Percentiles rank a stretch among this genome's conserved stretches.
Conservation (phyloP, 2,888 invertebrate genomes). For the Acronicta psi region DNA sequence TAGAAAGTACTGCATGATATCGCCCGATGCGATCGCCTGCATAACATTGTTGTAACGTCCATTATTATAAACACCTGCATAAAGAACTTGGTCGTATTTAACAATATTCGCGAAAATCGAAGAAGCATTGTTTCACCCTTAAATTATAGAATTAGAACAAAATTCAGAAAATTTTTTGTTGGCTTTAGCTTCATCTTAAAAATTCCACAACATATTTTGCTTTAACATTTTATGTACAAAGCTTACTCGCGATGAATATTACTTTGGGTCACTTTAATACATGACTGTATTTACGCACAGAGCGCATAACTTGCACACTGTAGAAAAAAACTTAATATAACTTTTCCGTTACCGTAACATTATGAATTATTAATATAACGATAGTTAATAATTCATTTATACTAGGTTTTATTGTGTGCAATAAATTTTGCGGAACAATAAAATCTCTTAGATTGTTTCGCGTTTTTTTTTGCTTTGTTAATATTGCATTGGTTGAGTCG, state of each 20-base stretch:
- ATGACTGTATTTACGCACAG: constrained; percentile 11
- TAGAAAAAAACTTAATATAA: constrained; percentile 42
- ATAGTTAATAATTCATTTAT: constrained; percentile 61
- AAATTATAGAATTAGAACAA: constrained; percentile 32
- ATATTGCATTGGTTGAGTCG: constrained; percentile 48
- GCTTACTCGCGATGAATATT: constrained; percentile 17
- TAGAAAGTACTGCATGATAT: constrained; percentile 15
- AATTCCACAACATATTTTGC: too few species aligned
- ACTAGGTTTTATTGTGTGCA: constrained; percentile 57
- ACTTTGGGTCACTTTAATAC: constrained; percentile 30
- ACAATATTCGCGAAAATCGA: too few species aligned
- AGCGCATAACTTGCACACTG: constrained; percentile 6
- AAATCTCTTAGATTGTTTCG: constrained; percentile 56
- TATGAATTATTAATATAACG: constrained; percentile 61
- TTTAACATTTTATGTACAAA: too few species aligned
- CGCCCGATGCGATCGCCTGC: not conserved
- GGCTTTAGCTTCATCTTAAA: too few species aligned
- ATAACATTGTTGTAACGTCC: constrained; percentile 22
- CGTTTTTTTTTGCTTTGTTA: constrained; percentile 45
- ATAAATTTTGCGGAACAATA: constrained; percentile 59
- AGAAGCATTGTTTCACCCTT: too few species aligned
- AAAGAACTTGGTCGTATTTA: constrained; percentile 29
- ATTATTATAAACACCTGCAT: constrained; percentile 34
- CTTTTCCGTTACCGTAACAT: constrained; percentile 54
- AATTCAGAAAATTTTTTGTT: constrained; percentile 11